Conservation (phyloP, 2,888 invertebrate species). For the Papilio demoleus region DNA sequence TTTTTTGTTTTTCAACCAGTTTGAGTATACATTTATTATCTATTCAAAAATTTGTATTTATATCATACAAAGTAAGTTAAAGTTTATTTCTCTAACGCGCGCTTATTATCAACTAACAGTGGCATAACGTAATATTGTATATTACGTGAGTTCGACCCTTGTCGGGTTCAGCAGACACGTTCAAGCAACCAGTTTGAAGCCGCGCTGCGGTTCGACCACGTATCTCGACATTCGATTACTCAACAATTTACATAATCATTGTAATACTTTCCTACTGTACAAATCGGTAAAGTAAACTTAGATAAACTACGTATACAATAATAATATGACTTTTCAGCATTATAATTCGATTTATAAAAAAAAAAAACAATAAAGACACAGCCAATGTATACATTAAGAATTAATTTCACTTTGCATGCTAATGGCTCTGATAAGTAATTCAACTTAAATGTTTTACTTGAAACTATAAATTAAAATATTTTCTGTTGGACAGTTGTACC, state of each 20-base stretch:
- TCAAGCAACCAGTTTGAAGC: slow-evolving; percentile 19
- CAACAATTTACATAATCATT: slow-evolving; percentile 13
- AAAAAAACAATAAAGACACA: too few species aligned
- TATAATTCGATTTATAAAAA: too few species aligned
- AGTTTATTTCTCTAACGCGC: not conserved
- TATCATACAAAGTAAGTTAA: too few species aligned
- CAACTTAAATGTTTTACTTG: too few species aligned
- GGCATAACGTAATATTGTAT: slow-evolving; percentile 7
- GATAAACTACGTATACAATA: not conserved
- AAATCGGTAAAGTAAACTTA: not conserved
- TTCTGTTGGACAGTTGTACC: too few species aligned
- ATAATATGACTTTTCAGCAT: too few species aligned
- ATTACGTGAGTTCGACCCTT: slow-evolving; percentile 13
- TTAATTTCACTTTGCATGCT: too few species aligned
- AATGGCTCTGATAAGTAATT: too few species aligned
- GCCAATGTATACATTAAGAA: too few species aligned
- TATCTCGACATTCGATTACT: slow-evolving; percentile 1
- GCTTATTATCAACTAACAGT: slow-evolving; percentile 1
- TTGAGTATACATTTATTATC: too few species aligned
- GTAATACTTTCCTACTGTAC: slow-evolving; percentile 1
- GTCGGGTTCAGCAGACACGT: not conserved
- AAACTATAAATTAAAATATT: too few species aligned
- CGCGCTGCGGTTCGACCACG: slow-evolving; percentile 21
- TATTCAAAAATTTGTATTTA: too few species aligned
- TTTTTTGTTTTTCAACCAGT: not conserved